Evolutionary conservation across 2,113 vertebrate genomes (phyloP).

Genomic region (Burhinus oedicnemus): DNA sequence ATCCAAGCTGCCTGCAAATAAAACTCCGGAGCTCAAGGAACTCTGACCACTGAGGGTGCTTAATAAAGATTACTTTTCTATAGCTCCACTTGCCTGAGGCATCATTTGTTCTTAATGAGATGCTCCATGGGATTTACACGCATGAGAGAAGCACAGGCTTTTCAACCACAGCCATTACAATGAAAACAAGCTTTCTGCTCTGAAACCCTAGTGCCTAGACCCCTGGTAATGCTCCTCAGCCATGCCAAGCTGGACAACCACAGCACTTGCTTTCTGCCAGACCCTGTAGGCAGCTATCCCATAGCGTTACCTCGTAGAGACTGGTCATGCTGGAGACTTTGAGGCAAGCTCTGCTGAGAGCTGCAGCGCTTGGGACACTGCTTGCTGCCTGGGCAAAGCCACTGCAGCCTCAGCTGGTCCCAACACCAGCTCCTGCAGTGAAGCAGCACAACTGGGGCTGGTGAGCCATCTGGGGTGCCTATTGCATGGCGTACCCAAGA

Average conservation of each 20-base stretch:
- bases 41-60: conserved; percentile 44
- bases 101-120: conserved; percentile 58
- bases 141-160: not conserved
- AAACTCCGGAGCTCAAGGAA: conserved; percentile 41
- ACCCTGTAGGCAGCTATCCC: not conserved
- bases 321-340: not conserved
- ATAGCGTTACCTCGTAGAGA: not conserved
- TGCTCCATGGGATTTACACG: conserved; percentile 31
- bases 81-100: conserved; percentile 44
- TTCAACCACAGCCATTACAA: not conserved
- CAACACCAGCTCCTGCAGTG: not conserved
- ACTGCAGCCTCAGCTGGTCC: not conserved
- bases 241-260: not conserved
- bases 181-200: not conserved
- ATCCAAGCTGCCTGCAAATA: conserved; percentile 17
- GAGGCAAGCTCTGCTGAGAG: not conserved
- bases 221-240: not conserved
- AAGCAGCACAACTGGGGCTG: not conserved
- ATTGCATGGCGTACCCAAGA: not conserved
- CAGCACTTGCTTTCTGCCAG: not conserved
- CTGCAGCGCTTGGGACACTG: not conserved
- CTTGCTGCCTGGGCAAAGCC: not conserved
- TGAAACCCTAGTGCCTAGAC: not conserved
- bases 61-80: conserved; percentile 54
- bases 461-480: not conserved